phyloP scores from a whole-genome alignment of 2,888 invertebrate species.

The Caenorhabditis sp. region DNA sequence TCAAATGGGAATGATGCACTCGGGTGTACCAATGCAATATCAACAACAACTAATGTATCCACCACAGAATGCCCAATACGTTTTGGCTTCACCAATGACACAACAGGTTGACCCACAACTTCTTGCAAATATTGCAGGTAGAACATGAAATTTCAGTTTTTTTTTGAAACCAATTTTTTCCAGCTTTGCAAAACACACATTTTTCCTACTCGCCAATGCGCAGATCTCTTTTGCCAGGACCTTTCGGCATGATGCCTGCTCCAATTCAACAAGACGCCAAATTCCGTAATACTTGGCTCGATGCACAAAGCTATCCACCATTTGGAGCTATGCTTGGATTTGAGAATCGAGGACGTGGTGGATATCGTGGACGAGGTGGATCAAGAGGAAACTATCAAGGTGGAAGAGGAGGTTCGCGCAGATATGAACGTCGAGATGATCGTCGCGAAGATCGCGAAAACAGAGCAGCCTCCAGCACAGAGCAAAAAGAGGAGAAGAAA shows the following conservation, averaged over 20 bases:
- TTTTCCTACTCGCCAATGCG: not conserved
- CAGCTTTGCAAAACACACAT: conserved; percentile 14
- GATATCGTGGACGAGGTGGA: conserved; percentile 16
- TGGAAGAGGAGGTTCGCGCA: not conserved
- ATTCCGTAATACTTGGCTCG: conserved; percentile 59
- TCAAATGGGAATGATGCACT: not conserved
- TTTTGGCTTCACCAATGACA: conserved; percentile 12
- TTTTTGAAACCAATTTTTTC: not conserved
- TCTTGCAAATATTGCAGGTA: conserved; percentile 12
- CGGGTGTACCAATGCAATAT: not conserved
- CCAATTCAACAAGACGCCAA: conserved; percentile 38
- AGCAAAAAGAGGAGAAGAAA: too few relatives aligned
- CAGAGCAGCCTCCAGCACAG: not conserved
- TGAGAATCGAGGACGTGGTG: conserved; percentile 9
- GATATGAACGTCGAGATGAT: not conserved
- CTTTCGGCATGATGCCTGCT: conserved; percentile 17
- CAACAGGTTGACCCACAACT: conserved; percentile 13
- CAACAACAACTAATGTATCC: conserved; percentile 3
- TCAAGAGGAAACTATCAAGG: not conserved
- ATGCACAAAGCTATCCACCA: conserved; percentile 26
- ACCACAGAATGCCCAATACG: conserved; percentile 8
- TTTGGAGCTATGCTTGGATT: not conserved
- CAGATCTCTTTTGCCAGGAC: conserved; percentile 18
- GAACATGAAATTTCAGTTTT: not conserved
- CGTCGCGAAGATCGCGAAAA: not conserved